Evolutionary conservation across 2,888 invertebrate genomes (phyloP), one percentile per base, ranked within the genome.

Genomic region (Agelastica alni): DNA sequence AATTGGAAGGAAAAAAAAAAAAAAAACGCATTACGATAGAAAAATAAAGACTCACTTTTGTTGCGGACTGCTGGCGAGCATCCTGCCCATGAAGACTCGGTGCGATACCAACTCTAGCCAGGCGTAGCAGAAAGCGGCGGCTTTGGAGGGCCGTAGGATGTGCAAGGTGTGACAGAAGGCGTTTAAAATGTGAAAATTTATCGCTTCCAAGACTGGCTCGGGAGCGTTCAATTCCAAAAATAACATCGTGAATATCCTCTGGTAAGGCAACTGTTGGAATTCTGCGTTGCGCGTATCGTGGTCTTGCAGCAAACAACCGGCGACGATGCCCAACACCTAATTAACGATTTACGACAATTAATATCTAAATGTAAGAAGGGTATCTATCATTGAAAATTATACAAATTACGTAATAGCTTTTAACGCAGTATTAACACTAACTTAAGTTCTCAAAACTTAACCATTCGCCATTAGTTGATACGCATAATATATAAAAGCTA

Each of bases 71-170:
- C 89, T 85, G 0, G 94, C 94, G 18, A 98, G 81, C 79, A 98
- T 92, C 48, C 95, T 83, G 46, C 95, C 96, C 70, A 99, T 89
- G 77, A 98, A 98, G 1, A 94, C 90, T 48, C 98, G 85, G 77
- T 99, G 98, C 0, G 97, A 96, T 31, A 99, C 91, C 39, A 99
- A 80, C 77, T 99, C 99, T 52, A 99, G 80, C 99, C 99, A 99
- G 2, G 98, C 94, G 76, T 94, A 99, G 52, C 96, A 91, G 77
- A 99, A 99, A 0, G 94, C 96, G 0, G 99, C 96, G 0, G 94
- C 96, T 66, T 93, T 89, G 37, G 88, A 86, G 6, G 99, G 99
- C 51, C 95, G 84, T 61, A 99, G 80, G 65, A 96, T 90, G 71
- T 96, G 96, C 63, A 97, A 84, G 0, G 95, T 93, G 78, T 97